Evolutionary conservation across 1,140 invertebrate species (phyloP).

Genomic region (Dreissena polymorpha): DNA sequence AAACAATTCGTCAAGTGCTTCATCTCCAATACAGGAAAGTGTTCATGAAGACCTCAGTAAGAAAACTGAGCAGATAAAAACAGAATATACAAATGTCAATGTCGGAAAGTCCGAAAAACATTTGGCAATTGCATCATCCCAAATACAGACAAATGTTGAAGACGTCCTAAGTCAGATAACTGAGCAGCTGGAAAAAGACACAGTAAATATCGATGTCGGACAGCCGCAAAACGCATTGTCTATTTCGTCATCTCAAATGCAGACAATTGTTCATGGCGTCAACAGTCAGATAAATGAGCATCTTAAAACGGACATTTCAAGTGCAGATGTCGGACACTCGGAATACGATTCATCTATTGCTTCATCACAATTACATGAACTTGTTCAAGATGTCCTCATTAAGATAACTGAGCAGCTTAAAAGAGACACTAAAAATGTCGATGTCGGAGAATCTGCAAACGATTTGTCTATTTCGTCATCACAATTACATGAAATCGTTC

Average conservation of each 20-base stretch:
- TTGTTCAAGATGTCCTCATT: no score
- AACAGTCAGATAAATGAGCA: neutral
- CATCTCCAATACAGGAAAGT: slow-evolving; percentile 25
- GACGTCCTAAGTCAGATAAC: slow-evolving; percentile 30
- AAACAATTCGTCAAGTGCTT: slow-evolving; percentile 22
- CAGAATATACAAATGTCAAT: neutral
- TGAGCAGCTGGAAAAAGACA: neutral
- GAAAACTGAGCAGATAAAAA: slow-evolving; percentile 14
- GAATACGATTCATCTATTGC: neutral
- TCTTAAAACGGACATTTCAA: neutral
- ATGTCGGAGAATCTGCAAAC: neutral
- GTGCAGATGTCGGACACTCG: neutral
- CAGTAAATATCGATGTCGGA: neutral
- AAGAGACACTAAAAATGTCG: neutral
- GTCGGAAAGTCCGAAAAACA: neutral
- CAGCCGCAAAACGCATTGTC: neutral
- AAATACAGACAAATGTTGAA: slow-evolving; percentile 19
- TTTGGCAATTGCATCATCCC: slow-evolving; percentile 27
- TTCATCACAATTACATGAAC: neutral
- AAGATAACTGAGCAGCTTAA: neutral
- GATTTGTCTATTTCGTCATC: neutral
- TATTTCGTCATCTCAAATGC: neutral
- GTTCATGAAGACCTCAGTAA: slow-evolving; percentile 20
- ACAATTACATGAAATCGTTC: neutral
- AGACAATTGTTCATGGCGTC: neutral